Evolutionary conservation across 1,140 invertebrate genomes (phyloP).

Genomic region (Heterodera schachtii): DNA sequence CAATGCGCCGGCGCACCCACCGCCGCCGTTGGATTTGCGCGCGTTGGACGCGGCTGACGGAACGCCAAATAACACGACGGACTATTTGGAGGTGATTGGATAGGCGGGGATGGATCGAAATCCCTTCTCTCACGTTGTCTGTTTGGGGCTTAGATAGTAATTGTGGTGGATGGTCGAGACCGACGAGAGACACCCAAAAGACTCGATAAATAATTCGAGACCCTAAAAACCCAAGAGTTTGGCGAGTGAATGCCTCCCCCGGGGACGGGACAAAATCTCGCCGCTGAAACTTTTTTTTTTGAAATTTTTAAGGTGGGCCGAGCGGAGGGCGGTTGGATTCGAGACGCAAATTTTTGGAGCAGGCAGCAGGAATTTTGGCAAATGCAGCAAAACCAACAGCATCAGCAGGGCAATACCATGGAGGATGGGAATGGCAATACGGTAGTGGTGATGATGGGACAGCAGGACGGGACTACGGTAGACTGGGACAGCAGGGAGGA

Average conservation of each 20-base stretch:
- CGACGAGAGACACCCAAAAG: too few species aligned
- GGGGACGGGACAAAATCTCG: too few species aligned
- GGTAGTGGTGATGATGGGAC: neutral
- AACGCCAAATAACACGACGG: slow-evolving; percentile 5
- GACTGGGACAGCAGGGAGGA: neutral
- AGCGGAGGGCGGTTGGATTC: neutral
- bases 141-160: too few species aligned
- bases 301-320: neutral
- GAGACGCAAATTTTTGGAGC: neutral
- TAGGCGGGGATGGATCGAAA: too few species aligned
- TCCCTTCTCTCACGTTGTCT: too few species aligned
- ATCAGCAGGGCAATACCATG: neutral
- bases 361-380: neutral
- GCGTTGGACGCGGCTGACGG: slow-evolving; percentile 4
- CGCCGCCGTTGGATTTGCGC: slow-evolving; percentile 2
- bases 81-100: neutral
- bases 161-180: too few species aligned
- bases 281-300: too few species aligned
- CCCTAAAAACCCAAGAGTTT: too few species aligned
- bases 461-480: neutral
- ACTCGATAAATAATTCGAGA: too few species aligned
- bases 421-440: neutral
- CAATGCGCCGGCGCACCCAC: neutral
- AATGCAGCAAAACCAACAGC: neutral
- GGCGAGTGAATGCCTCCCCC: too few species aligned